Base-by-base conservation (phyloP, 2,888 invertebrate species). In the Phyto melanocephala region DNA sequence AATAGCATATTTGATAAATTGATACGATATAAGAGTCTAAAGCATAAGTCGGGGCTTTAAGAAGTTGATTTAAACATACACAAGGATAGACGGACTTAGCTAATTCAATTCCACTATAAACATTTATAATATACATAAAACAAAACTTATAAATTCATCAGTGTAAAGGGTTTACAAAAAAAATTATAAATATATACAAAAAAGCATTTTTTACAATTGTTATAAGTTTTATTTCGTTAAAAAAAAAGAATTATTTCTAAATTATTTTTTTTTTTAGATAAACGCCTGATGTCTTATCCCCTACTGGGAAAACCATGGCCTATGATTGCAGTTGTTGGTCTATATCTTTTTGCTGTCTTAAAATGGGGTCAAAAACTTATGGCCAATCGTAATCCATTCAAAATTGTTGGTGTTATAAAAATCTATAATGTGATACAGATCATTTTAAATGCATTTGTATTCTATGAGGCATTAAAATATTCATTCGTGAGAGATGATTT, bases 301-400 rank as follows among this genome's bases (percentile, higher is more conserved):
- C 28, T 77, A 6, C 7, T 77, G 1, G 62, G 68, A 1, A 60
- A 15, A 0, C 62, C 67, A 5, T 81, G 62, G 77, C 58, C 33
- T 1, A 72, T 72, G 77, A 0, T 97, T 92, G 11, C 95, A 96
- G 70, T 80, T 86, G 2, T 17, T 84, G 2, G 10, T 78, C 1
- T 87, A 83, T 97, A 97, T 89, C 90, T 96, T 4, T 92, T 94
- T 86, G 93, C 95, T 85, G 94, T 96, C 0, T 91, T 93, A 42
- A 93, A 93, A 87, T 91, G 93, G 89, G 96, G 96, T 0, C 96
- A 96, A 0, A 90, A 91, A 47, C 58, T 77, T 47, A 96, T 96
- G 96, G 92, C 92, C 63, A 92, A 94, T 80, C 92, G 94, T 52
- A 90, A 92, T 68, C 93, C 96, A 0, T 93, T 92, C 84, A 93